These are phyloP conservation scores for Seladonia tumulorum DNA, from an alignment of 2,888 invertebrate species.

Conservation along the genomic window DNA sequence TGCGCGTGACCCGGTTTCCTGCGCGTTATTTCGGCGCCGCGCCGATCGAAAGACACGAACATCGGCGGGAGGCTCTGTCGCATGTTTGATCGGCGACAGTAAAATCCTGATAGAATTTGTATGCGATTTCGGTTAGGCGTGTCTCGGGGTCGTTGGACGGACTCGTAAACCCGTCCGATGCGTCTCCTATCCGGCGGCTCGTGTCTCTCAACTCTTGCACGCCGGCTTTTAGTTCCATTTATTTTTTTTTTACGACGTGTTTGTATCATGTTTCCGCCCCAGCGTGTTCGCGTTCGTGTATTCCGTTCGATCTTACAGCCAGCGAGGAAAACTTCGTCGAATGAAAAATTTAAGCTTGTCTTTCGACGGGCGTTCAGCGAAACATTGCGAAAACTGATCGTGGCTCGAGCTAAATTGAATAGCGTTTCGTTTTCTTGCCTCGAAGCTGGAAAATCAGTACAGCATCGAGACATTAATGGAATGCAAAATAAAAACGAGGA, in stretches of 20 bases:
- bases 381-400: neutral
- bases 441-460: neutral
- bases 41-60: neutral
- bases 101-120: conserved; percentile 68
- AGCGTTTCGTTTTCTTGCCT: neutral
- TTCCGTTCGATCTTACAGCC: neutral
- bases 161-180: conserved; percentile 37
- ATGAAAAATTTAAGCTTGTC: neutral
- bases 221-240: conserved; percentile 2
- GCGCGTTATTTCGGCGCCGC: neutral
- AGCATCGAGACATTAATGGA: neutral
- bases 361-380: neutral
- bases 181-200: conserved; percentile 16
- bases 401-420: neutral
- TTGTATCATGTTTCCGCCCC: neutral
- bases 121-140: conserved; percentile 44
- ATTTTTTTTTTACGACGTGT: conserved; percentile 12
- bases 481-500: neutral
- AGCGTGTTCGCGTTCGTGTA: neutral
- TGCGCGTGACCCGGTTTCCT: neutral
- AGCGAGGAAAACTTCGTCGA: neutral
- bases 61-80: neutral
- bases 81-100: conserved; percentile 60
- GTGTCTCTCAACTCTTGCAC: neutral
- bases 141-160: conserved; percentile 26